Evolutionary conservation across 1,140 invertebrate genomes (phyloP).

Genomic region (Leucophenga varia): DNA sequence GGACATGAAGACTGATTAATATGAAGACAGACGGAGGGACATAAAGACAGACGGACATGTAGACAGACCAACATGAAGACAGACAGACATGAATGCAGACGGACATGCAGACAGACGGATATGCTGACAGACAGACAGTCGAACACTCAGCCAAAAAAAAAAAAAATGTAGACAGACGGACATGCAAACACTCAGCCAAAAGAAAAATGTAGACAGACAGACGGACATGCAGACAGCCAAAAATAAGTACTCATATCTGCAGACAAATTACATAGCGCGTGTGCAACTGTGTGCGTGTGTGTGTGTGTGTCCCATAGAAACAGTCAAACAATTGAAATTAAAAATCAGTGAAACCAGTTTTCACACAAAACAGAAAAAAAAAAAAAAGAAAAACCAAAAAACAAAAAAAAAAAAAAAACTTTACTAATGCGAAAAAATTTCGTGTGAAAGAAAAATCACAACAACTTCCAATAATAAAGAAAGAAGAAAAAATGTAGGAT

Average conservation of each 20-base stretch:
- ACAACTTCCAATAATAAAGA: too few species aligned
- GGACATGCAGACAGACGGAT: too few species aligned
- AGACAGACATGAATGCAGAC: too few species aligned
- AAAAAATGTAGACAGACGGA: conserved; percentile 21
- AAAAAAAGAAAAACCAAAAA: conserved; percentile 8
- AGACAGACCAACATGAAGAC: too few species aligned
- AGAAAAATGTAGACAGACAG: conserved; percentile 4
- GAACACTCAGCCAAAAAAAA: conserved; percentile 22
- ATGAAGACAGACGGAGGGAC: too few species aligned
- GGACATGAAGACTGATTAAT: too few species aligned
- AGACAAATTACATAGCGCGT: too few species aligned
- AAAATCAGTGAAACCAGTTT: conserved; percentile 50
- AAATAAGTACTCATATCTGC: background rate
- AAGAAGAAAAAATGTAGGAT: conserved; percentile 3
- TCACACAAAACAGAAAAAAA: conserved; percentile 20
- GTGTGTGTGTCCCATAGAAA: conserved; percentile 2
- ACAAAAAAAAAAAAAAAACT: conserved; percentile 10
- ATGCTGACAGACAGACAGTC: too few species aligned
- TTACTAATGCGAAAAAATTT: too few species aligned
- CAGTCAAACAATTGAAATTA: conserved; percentile 43
- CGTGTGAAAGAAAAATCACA: too few species aligned
- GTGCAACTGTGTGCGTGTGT: background rate
- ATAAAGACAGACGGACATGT: too few species aligned
- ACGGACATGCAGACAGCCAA: conserved; percentile 1
- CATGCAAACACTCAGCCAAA: too few species aligned